Percentiles rank a stretch among this genome's conserved stretches.
Conservation (phyloP, 2,113 vertebrate species). For the Ptyas mucosa region DNA sequence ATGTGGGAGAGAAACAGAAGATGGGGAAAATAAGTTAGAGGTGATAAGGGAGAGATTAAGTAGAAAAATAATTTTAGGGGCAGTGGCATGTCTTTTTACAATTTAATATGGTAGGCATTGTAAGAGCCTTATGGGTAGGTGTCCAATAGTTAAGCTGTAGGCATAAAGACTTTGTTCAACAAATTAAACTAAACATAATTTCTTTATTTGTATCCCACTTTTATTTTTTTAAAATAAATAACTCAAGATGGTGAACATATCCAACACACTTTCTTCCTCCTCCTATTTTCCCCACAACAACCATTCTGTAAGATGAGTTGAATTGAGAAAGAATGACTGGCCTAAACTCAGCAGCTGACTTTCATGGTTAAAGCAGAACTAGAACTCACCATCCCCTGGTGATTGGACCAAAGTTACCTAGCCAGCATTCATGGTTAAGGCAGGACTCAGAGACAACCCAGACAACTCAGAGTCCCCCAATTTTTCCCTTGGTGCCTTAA, state of each 20-base stretch:
- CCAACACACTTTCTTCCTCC: too few species aligned
- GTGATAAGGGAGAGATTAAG: background rate
- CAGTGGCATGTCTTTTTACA: background rate
- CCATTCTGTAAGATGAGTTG: background rate
- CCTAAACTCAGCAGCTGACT: background rate
- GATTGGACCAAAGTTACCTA: background rate
- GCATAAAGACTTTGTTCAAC: background rate
- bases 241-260: too few species aligned
- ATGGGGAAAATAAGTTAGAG: background rate
- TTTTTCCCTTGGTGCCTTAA: background rate
- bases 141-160: background rate
- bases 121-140: background rate
- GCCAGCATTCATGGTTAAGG: background rate
- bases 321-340: background rate
- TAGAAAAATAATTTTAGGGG: slow-evolving; percentile 39
- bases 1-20: background rate
- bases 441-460: background rate
- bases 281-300: background rate
- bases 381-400: background rate
- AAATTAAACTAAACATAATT: background rate
- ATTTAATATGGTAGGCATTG: background rate
- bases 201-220: background rate
- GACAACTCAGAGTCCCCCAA: background rate
- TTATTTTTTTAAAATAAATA: too few species aligned
- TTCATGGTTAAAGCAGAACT: background rate